Evolutionary conservation across 2,113 vertebrate species (phyloP), one percentile per base, ranked within the genome.

Genomic region (Rhegmatorhina hoffmannsi): DNA sequence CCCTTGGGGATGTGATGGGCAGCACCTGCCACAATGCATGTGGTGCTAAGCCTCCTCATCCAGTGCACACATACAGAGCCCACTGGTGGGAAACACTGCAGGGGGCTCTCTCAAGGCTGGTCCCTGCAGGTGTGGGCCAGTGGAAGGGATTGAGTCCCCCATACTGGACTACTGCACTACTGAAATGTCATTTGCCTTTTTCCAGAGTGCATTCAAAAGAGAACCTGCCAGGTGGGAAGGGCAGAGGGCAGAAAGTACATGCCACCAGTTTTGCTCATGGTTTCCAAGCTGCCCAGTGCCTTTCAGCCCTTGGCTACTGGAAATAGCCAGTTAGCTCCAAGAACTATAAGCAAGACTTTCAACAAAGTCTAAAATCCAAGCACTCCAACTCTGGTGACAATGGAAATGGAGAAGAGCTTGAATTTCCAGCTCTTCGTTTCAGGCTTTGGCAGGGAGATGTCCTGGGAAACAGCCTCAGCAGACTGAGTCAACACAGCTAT

Each of bases 1-100:
- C 55, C 67, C 28, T 29, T 0, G 1, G 47, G 13, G 3, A 29
- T 2, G 33, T 0, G n/a, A 58, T 8, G 56, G 40, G 4, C 0
- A 80, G 68, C 0, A 25, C 34, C 33, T 47, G 76, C 60, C 43
- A 9, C 64, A 64, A 3, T 2, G 6, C 20, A 6, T 0, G 1
- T 10, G 10, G 44, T 33, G n/a, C 66, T 21, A 6, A 38, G 34
- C 43, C 49, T 75, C 46, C 59, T 34, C 2, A 1, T 25, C 28
- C 78, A 29, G 24, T 14, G 21, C 69, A 6, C 24, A 2, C 31
- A 6, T 8, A 6, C 8, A 25, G 13, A 63, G 43, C 44, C 31
- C 56, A 26, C 8, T 0, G 7, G 31, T 2, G 6, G n/a, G 29
- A 43, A 66, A 68, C 8, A 2, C 17, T 3, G 23, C 2, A 3